Evolutionary conservation across 2,113 vertebrate species (phyloP).

Genomic region (Ivindomyrus marchei): DNA sequence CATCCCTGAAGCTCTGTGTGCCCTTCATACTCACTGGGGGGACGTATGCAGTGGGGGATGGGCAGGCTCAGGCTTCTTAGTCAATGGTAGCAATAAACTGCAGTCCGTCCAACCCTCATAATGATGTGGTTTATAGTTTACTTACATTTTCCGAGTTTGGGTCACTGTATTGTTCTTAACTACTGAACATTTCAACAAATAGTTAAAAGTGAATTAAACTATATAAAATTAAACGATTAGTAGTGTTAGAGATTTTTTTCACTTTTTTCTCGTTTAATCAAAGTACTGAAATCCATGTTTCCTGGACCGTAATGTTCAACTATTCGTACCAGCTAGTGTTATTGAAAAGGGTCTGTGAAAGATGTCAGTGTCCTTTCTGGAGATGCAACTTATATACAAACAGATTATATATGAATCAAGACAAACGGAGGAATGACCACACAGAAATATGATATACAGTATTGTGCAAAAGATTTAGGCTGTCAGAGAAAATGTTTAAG

Average conservation of each 20-base stretch:
- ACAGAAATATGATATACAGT: not conserved
- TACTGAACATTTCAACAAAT: not conserved
- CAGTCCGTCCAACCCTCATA: not conserved
- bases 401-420: not conserved
- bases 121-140: not conserved
- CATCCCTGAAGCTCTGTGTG: conserved; percentile 42
- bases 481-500: not conserved
- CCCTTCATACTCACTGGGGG: not conserved
- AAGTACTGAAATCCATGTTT: not conserved
- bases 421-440: not conserved
- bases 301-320: not conserved
- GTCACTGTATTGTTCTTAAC: not conserved
- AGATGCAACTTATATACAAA: not conserved
- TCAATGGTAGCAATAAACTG: not conserved
- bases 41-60: not conserved
- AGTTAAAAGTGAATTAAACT: not conserved
- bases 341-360: not conserved
- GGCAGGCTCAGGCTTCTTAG: not conserved
- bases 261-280: not conserved
- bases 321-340: not conserved
- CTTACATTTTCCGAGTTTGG: not conserved
- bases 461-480: not conserved
- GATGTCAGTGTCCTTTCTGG: not conserved
- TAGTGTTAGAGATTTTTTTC: not conserved
- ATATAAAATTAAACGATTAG: not conserved